Evolutionary conservation across 2,888 invertebrate genomes (phyloP).

Genomic region (Halocaridina rubra): DNA sequence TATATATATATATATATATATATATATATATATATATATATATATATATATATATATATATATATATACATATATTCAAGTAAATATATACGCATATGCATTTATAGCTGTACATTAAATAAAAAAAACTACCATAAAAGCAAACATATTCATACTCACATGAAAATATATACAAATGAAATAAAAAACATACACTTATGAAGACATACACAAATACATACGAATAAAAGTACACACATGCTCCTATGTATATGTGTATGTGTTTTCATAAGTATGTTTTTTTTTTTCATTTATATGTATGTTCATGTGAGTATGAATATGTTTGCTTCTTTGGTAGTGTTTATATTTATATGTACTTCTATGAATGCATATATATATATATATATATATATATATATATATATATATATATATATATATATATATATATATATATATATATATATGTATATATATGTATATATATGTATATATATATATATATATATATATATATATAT

Average conservation of each 20-base stretch:
- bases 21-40: neutral
- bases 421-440: neutral
- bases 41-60: neutral
- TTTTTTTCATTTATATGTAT: neutral
- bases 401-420: slow-evolving; percentile 2
- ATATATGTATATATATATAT: neutral
- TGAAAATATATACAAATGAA: neutral
- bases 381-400: slow-evolving; percentile 14
- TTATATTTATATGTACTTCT: too few species aligned
- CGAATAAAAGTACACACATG: neutral
- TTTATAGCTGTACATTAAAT: neutral
- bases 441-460: neutral
- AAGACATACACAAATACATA: neutral
- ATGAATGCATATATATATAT: neutral
- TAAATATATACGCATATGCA: neutral
- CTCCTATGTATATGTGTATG: neutral
- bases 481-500: neutral
- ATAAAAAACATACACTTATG: too few species aligned
- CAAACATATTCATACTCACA: neutral
- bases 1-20: slow-evolving; percentile 6
- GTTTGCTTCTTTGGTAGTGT: too few species aligned
- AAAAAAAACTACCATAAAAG: neutral
- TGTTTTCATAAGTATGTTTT: too few species aligned
- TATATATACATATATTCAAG: neutral
- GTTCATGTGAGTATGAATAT: too few species aligned